phyloP scores from a whole-genome alignment of 2,113 vertebrate species.

The Parotia lawesii region DNA sequence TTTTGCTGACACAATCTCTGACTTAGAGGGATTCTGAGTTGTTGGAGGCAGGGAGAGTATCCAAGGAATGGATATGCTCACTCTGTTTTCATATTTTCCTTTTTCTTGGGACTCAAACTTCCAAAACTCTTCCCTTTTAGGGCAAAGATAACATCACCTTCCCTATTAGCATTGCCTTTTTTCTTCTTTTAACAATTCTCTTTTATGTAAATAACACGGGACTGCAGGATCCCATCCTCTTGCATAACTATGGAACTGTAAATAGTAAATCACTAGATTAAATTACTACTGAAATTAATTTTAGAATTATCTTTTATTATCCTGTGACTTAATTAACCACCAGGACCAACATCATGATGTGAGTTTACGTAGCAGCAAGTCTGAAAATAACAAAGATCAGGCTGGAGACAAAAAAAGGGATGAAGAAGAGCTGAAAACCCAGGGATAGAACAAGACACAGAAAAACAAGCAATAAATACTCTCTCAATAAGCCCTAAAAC shows the following conservation, averaged over 20 bases:
- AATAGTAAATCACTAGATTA: background rate
- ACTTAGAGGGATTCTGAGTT: background rate
- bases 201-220: background rate
- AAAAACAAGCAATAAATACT: background rate
- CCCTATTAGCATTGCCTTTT: background rate
- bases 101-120: background rate
- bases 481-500: background rate
- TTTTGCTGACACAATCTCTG: background rate
- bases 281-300: constrained; percentile 7
- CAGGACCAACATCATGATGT: background rate
- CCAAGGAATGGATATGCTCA: background rate
- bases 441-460: background rate
- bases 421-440: background rate
- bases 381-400: background rate
- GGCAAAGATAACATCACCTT: background rate
- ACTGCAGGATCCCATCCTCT: background rate
- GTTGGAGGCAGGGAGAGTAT: background rate
- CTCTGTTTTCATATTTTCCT: background rate
- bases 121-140: background rate
- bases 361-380: background rate
- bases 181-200: background rate
- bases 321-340: background rate
- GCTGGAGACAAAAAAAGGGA: background rate
- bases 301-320: background rate
- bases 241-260: background rate